These are phyloP conservation scores for Spodoptera litura DNA, from an alignment of 1,140 invertebrate genomes.

Conservation along the genomic window DNA sequence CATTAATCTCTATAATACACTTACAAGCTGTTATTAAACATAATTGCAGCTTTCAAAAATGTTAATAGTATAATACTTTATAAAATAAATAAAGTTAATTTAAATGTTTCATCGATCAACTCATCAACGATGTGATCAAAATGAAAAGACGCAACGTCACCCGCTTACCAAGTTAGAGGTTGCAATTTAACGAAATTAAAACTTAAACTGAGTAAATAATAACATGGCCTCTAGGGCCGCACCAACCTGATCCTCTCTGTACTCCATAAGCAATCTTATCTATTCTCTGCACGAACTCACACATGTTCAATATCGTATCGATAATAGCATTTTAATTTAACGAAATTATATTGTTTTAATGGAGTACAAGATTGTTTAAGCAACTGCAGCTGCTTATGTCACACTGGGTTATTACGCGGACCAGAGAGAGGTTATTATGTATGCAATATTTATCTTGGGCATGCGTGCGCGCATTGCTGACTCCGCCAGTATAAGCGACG, in stretches of 20 bases:
- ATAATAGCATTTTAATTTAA: conserved; percentile 50
- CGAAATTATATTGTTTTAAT: conserved; percentile 54
- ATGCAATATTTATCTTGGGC: conserved; percentile 63
- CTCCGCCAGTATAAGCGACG: conserved; percentile 29
- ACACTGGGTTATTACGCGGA: conserved; percentile 39
- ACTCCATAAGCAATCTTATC: neutral
- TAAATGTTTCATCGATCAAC: conserved; percentile 15
- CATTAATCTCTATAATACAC: no score
- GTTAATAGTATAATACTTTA: neutral
- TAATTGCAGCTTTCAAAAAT: no score
- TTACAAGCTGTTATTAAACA: no score
- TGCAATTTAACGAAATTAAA: conserved; percentile 32
- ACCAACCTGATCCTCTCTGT: neutral
- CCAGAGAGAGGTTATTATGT: conserved; percentile 49
- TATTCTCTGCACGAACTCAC: conserved; percentile 11
- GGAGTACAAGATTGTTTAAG: conserved; percentile 49
- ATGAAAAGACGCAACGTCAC: neutral
- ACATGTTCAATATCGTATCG: conserved; percentile 36
- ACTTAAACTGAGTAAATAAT: conserved; percentile 27
- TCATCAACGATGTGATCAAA: neutral
- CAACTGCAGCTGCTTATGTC: conserved; percentile 53
- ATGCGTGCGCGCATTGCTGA: conserved; percentile 46
- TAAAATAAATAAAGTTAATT: conserved; percentile 9
- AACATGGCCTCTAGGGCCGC: neutral
- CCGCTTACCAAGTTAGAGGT: conserved; percentile 5